Evolutionary conservation across 2,888 invertebrate genomes (phyloP).

Genomic region (Poecilus cupreus): DNA sequence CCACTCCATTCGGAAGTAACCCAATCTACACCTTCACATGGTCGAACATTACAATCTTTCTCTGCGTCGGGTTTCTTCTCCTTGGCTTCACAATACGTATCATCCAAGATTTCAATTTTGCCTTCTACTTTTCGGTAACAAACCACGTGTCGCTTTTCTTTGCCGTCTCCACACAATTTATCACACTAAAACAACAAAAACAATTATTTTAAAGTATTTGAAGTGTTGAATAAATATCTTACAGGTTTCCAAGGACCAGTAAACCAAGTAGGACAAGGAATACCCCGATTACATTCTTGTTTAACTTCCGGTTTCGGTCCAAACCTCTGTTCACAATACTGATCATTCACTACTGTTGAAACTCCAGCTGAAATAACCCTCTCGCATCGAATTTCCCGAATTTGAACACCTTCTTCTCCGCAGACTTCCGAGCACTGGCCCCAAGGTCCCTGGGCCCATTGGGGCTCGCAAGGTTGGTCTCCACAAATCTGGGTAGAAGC

Average conservation of each 20-base stretch:
- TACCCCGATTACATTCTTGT: constrained; percentile 84
- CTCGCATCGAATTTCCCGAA: constrained; percentile 86
- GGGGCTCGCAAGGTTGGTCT: constrained; percentile 84
- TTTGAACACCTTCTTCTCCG: constrained; percentile 83
- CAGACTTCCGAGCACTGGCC: constrained; percentile 88
- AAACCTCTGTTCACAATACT: constrained; percentile 80
- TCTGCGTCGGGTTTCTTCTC: constrained; percentile 83
- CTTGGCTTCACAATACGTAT: constrained; percentile 77
- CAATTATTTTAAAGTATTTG: background rate
- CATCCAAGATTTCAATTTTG: constrained; percentile 80
- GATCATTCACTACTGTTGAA: constrained; percentile 83
- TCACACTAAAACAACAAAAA: constrained; percentile 79
- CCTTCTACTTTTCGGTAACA: constrained; percentile 83
- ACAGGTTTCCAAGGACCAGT: constrained; percentile 93
- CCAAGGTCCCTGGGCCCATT: constrained; percentile 89
- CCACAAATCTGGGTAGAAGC: constrained; percentile 83
- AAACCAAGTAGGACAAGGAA: constrained; percentile 91
- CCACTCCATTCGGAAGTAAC: constrained; percentile 90
- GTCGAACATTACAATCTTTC: constrained; percentile 83
- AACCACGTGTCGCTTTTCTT: constrained; percentile 85
- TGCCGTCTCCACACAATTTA: constrained; percentile 92
- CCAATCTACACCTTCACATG: constrained; percentile 96
- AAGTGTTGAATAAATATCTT: constrained; percentile 67
- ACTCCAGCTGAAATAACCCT: constrained; percentile 80
- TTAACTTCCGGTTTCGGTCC: constrained; percentile 82